Evolutionary conservation across 2,888 invertebrate species (phyloP).

Genomic region (Drosophila anomalata): DNA sequence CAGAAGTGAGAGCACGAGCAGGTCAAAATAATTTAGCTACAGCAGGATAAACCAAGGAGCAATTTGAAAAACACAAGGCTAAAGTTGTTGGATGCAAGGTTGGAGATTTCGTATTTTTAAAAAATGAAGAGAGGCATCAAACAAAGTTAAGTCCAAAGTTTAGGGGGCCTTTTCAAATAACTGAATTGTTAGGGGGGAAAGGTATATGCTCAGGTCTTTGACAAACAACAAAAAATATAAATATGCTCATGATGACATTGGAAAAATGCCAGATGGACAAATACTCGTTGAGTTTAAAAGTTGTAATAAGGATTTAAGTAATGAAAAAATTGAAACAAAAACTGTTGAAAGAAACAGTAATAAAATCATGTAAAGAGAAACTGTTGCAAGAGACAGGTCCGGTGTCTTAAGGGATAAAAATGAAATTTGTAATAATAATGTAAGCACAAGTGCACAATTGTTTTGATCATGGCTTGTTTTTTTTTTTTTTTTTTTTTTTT

Average conservation of each 20-base stretch:
- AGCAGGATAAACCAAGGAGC: too few relatives aligned
- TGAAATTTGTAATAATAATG: too few relatives aligned
- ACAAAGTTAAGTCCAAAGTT: too few relatives aligned
- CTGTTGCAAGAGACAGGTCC: background rate
- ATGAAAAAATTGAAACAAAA: conserved; percentile 9
- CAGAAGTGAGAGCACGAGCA: too few relatives aligned
- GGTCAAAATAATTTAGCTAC: too few relatives aligned
- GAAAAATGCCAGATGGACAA: conserved; percentile 26
- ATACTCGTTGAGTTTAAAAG: conserved; percentile 19
- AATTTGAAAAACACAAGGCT: too few relatives aligned
- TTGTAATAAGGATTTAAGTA: conserved; percentile 18
- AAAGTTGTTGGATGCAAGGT: background rate
- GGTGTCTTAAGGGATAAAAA: too few relatives aligned
- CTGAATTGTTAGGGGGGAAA: background rate
- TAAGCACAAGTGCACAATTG: too few relatives aligned
- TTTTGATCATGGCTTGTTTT: too few relatives aligned
- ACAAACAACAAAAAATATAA: conserved; percentile 19
- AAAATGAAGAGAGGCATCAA: too few relatives aligned
- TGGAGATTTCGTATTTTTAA: background rate
- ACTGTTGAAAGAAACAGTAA: conserved; percentile 28
- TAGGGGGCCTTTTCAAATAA: background rate
- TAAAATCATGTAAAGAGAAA: background rate
- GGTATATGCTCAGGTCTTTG: too few relatives aligned
- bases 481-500: too few relatives aligned
- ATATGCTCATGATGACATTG: conserved; percentile 9